Conservation (phyloP, 2,113 vertebrate genomes). For the Tympanuchus pallidicinctus region DNA sequence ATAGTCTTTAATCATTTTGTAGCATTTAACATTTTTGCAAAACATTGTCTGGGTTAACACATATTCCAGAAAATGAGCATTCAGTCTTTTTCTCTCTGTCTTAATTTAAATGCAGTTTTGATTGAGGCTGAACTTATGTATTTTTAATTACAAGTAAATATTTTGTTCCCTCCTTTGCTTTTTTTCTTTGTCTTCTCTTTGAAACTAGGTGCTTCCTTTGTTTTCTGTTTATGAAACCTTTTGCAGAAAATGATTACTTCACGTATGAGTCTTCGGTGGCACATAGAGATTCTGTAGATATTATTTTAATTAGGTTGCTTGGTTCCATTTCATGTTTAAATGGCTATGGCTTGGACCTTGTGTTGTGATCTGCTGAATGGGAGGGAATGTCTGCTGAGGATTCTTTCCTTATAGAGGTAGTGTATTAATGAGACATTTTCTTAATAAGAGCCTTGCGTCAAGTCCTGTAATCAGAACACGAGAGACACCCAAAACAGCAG, state of each 20-base stretch:
- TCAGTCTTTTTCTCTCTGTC: not conserved
- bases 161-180: not conserved
- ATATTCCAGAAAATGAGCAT: not conserved
- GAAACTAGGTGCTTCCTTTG: slow-evolving; percentile 28
- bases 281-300: slow-evolving; percentile 43
- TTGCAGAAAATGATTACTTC: slow-evolving; percentile 40
- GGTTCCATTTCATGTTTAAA: slow-evolving; percentile 39
- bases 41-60: not conserved
- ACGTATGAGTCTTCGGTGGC: not conserved
- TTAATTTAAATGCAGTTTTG: slow-evolving; percentile 1
- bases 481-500: slow-evolving; percentile 43
- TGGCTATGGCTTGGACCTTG: slow-evolving; percentile 39
- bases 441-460: slow-evolving; percentile 4
- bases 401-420: slow-evolving; percentile 43
- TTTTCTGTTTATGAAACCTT: slow-evolving; percentile 51
- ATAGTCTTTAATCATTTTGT: not conserved
- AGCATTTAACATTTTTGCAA: not conserved
- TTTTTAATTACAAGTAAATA: not conserved
- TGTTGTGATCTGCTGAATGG: slow-evolving; percentile 45
- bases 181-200: not conserved
- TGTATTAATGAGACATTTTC: slow-evolving; percentile 68
- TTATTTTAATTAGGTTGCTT: slow-evolving; percentile 65
- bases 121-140: not conserved
- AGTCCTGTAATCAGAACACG: slow-evolving; percentile 53
- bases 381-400: slow-evolving; percentile 42